Percentiles rank a stretch among this genome's conserved stretches.
Evolutionary conservation across 2,113 vertebrate genomes (phyloP).

Genomic region (Podarcis cretensis): DNA sequence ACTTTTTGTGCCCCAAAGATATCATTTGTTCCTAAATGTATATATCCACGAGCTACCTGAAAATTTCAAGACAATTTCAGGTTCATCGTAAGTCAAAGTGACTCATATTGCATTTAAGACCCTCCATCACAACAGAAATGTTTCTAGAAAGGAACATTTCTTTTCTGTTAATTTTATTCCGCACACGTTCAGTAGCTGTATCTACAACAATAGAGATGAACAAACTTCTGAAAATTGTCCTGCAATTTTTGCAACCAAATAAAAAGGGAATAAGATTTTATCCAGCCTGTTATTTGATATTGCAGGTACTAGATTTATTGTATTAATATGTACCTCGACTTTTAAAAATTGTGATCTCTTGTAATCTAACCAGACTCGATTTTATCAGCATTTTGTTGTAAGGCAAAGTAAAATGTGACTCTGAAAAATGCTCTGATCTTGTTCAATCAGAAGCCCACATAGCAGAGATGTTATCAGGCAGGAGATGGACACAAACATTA

Average conservation of each 20-base stretch:
- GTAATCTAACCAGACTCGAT: conserved; percentile 64
- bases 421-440: conserved; percentile 64
- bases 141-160: conserved; percentile 27
- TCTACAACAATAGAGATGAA: conserved; percentile 51
- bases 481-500: conserved; percentile 45
- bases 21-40: background rate
- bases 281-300: conserved; percentile 65
- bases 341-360: conserved; percentile 71
- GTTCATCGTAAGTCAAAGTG: rapidly evolving
- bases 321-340: conserved; percentile 66
- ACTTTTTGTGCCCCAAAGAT: background rate
- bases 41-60: background rate
- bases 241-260: conserved; percentile 71
- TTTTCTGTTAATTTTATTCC: conserved; percentile 40
- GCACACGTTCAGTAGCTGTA: conserved; percentile 13
- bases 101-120: conserved; percentile 6
- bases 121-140: background rate
- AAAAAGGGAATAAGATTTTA: conserved; percentile 63
- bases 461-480: conserved; percentile 58
- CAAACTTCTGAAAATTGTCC: conserved; percentile 62
- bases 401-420: conserved; percentile 60
- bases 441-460: conserved; percentile 57
- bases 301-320: conserved; percentile 73
- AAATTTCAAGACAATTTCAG: background rate
- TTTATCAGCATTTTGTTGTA: conserved; percentile 65